Conservation (phyloP, 2,888 invertebrate genomes). For the Gastracanthus pulcherrimus region DNA sequence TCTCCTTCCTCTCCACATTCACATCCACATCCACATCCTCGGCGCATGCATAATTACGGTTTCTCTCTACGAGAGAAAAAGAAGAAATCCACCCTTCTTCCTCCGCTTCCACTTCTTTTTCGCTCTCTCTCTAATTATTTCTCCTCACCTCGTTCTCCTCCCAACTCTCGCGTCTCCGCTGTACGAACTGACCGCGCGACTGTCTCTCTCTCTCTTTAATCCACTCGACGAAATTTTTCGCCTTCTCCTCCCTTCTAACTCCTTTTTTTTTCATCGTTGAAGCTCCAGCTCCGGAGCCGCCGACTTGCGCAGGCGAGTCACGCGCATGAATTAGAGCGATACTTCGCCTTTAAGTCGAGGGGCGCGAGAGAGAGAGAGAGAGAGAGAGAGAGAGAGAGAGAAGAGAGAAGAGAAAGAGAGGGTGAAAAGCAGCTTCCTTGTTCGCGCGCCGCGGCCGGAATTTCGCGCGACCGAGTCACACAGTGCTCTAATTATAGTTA, state of each 20-base stretch:
- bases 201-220: not conserved
- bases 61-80: not conserved
- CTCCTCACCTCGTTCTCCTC: not conserved
- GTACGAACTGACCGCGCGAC: not conserved
- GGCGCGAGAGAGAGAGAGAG: not conserved
- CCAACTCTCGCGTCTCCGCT: not conserved
- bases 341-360: slow-evolving; percentile 33
- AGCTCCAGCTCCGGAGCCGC: not conserved
- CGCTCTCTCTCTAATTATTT: slow-evolving; percentile 22
- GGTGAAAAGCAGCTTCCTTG: not conserved
- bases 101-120: not conserved
- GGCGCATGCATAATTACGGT: not conserved
- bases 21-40: not conserved
- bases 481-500: slow-evolving; percentile 46
- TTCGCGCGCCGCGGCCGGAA: not conserved
- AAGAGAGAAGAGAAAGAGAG: not conserved
- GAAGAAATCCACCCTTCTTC: not conserved
- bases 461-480: slow-evolving; percentile 12
- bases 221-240: slow-evolving; percentile 5
- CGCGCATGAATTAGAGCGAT: slow-evolving; percentile 39
- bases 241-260: not conserved
- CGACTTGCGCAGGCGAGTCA: slow-evolving; percentile 31
- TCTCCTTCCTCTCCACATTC: not conserved
- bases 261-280: not conserved
- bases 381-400: not conserved